These are phyloP conservation scores for Coreius guichenoti DNA, from an alignment of 2,797 vertebrate genomes.

Conservation along the genomic window DNA sequence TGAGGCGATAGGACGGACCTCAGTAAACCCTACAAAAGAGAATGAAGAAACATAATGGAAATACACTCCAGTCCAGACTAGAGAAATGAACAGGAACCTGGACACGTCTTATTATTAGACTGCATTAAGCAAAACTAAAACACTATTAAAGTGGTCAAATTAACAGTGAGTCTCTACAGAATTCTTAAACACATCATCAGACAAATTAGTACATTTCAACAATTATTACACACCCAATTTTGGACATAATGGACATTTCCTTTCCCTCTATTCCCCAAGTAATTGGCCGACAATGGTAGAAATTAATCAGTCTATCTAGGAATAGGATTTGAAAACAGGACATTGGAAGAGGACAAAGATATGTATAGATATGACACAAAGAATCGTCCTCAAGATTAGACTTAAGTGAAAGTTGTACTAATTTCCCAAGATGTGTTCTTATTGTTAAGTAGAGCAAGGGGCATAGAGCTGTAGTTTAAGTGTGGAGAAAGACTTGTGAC, in stretches of 20 bases:
- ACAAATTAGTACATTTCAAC: slow-evolving; percentile 61
- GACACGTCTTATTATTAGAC: slow-evolving; percentile 50
- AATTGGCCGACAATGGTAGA: slow-evolving; percentile 64
- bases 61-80: slow-evolving; percentile 23
- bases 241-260: slow-evolving; percentile 61
- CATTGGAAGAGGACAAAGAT: slow-evolving; percentile 53
- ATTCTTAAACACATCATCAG: slow-evolving; percentile 47
- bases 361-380: slow-evolving; percentile 62
- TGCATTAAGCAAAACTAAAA: slow-evolving; percentile 52
- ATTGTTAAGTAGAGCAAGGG: slow-evolving; percentile 30
- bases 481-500: slow-evolving; percentile 24
- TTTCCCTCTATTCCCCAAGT: slow-evolving; percentile 61
- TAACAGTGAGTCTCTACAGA: slow-evolving; percentile 51
- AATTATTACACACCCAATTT: slow-evolving; percentile 61
- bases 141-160: slow-evolving; percentile 59
- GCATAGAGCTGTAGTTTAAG: slow-evolving; percentile 6
- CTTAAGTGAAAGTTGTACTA: slow-evolving; percentile 44
- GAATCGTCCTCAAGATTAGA: slow-evolving; percentile 53
- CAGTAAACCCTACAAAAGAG: slow-evolving; percentile 83
- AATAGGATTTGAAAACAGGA: slow-evolving; percentile 60
- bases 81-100: slow-evolving; percentile 45
- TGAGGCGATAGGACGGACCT: slow-evolving; percentile 78
- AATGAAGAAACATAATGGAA: background rate
- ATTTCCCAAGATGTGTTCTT: slow-evolving; percentile 31
- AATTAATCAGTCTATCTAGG: slow-evolving; percentile 68